Conservation (phyloP, 1,140 invertebrate species). For the Nephila pilipes region DNA sequence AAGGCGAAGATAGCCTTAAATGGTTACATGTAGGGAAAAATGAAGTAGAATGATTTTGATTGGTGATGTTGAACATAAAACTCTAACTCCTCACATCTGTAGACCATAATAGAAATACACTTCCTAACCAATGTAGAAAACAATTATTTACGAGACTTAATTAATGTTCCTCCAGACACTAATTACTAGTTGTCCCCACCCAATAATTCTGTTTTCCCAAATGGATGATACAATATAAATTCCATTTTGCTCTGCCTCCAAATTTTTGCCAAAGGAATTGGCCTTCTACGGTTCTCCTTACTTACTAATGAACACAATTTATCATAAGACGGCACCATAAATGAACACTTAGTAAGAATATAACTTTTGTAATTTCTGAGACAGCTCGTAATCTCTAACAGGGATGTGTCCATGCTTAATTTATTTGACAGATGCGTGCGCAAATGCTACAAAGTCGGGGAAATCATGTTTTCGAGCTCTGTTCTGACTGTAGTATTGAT, state of each 20-base stretch:
- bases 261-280: not conserved
- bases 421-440: not conserved
- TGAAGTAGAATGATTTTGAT: not conserved
- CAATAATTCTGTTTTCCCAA: not conserved
- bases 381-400: not conserved
- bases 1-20: too few species aligned
- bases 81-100: too few species aligned
- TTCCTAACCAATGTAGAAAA: not conserved
- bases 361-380: not conserved
- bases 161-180: not conserved
- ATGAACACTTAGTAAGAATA: not conserved
- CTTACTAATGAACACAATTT: not conserved
- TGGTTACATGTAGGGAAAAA: not conserved
- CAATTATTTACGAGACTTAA: conserved; percentile 5
- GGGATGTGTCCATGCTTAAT: not conserved
- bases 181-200: not conserved
- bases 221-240: not conserved
- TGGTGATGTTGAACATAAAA: too few species aligned
- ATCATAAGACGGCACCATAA: not conserved
- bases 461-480: not conserved
- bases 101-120: not conserved
- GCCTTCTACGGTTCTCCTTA: not conserved
- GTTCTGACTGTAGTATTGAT: not conserved
- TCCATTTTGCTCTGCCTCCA: not conserved
- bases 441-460: not conserved